Percentiles rank a stretch among this genome's conserved stretches.
Evolutionary conservation across 2,113 vertebrate species (phyloP).

Genomic region (Meleagris gallopavo): DNA sequence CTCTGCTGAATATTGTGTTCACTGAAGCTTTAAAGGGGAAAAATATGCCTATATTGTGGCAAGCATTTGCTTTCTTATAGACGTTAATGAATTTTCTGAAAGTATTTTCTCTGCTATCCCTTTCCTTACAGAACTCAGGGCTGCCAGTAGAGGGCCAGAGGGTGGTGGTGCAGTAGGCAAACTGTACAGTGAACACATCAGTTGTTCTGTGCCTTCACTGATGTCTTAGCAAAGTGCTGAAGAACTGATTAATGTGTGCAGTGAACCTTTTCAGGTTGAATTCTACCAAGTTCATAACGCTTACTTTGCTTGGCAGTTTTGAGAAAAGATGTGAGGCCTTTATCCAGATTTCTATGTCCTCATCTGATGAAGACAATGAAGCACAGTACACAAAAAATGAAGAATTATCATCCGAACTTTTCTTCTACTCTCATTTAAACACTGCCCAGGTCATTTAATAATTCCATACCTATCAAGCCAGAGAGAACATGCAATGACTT

Average conservation of each 20-base stretch:
- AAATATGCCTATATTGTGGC: neutral
- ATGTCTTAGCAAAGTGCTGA: neutral
- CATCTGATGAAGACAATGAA: neutral
- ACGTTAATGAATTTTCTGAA: neutral
- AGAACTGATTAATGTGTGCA: neutral
- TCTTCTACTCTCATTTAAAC: neutral
- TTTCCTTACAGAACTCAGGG: neutral
- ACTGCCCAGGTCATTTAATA: neutral
- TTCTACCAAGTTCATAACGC: neutral
- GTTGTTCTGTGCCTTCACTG: neutral
- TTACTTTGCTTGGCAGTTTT: fast-evolving
- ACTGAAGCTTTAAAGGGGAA: neutral
- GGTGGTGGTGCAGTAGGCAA: neutral
- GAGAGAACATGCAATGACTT: neutral
- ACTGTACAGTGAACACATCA: neutral
- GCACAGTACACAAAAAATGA: neutral
- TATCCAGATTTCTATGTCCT: neutral
- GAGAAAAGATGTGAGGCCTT: neutral
- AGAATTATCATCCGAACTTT: neutral
- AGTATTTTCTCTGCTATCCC: neutral
- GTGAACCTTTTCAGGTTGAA: neutral
- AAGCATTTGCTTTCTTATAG: neutral
- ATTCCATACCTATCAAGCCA: neutral
- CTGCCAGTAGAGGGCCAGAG: neutral
- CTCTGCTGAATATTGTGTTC: neutral